Base-by-base conservation (phyloP, 2,113 vertebrate species). In the Tetrax tetrax region DNA sequence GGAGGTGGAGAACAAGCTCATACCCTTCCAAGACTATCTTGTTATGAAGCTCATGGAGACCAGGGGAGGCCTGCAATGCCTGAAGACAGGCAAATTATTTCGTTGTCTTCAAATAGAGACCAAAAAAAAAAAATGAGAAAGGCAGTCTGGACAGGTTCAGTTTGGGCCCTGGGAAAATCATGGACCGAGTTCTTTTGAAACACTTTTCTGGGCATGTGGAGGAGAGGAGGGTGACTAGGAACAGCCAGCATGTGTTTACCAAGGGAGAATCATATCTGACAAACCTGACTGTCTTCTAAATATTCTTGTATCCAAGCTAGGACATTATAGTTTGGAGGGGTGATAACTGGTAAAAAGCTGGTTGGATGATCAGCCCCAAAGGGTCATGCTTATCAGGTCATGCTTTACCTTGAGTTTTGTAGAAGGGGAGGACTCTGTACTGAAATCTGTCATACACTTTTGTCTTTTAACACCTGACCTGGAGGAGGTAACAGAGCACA, bases 41-140 rank as follows among this genome's bases (percentile, higher is more conserved):
- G 3, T 43, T n/a, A 72, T 38, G 24, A 77, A 83, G 4, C 8
- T n/a, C 7, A 0, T 71, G 38, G 14, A 86, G 24, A 80, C 14
- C 19, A 31, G 15, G 27, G 20, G 8, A 68, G 9, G 12, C 31
- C 27, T 61, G 13, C 37, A 75, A 2, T 45, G 5, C 21, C 14
- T 56, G 37, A 84, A 81, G 50, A 74, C 4, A 47, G 7, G 20
- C 8, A n/a, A 77, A 43, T 31, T 0, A 31, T 50, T 63, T 41
- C 14, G 0, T 0, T 1, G 1, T 47, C 33, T 70, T 95, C 38
- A 41, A 57, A 64, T 60, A 64, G 29, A 57, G 9, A 45, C 6
- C 28, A 27, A 56, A 69, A 64, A 31, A 27, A 56, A 69, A 64
- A n/a, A 6, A 6, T 38, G 14, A 71, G 14, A 18, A 64, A 69